Evolutionary conservation across 2,113 vertebrate genomes (phyloP).

Genomic region (Prinia subflava): DNA sequence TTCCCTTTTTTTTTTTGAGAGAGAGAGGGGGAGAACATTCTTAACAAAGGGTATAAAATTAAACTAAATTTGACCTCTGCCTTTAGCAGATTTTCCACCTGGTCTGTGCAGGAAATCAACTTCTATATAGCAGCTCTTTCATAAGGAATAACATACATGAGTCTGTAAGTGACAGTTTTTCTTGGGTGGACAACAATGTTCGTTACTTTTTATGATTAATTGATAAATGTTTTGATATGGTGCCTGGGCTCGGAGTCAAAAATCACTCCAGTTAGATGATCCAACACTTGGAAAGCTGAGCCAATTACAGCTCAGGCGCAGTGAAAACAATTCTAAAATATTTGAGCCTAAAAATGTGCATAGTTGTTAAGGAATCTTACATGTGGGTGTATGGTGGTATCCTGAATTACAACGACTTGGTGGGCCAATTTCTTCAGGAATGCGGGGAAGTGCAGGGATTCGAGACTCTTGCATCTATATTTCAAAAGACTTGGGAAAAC

Average conservation of each 20-base stretch:
- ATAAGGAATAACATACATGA: not conserved
- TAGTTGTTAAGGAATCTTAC: conserved; percentile 65
- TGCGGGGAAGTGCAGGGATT: not conserved
- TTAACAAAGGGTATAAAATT: conserved; percentile 69
- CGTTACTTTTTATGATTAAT: conserved; percentile 42
- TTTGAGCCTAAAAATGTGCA: conserved; percentile 60
- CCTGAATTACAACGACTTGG: conserved; percentile 61
- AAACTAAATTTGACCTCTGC: conserved; percentile 64
- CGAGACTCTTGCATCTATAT: not conserved
- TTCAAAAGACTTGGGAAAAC: conserved; percentile 32
- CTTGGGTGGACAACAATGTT: conserved; percentile 45
- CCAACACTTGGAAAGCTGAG: conserved; percentile 26
- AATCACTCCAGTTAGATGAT: conserved; percentile 58
- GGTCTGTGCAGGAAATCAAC: conserved; percentile 61
- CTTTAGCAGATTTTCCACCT: conserved; percentile 69
- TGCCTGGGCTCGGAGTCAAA: conserved; percentile 46
- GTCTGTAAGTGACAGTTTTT: conserved; percentile 21
- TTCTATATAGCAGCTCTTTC: conserved; percentile 38
- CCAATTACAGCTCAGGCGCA: conserved; percentile 47
- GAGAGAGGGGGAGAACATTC: conserved; percentile 37
- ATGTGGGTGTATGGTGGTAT: conserved; percentile 52
- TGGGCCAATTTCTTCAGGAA: conserved; percentile 63
- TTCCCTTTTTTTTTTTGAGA: not conserved
- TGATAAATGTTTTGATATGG: conserved; percentile 49
- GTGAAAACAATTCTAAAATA: conserved; percentile 62